These are phyloP conservation scores for Nerophis lumbriciformis DNA, from an alignment of 2,113 vertebrate genomes.

Conservation along the genomic window DNA sequence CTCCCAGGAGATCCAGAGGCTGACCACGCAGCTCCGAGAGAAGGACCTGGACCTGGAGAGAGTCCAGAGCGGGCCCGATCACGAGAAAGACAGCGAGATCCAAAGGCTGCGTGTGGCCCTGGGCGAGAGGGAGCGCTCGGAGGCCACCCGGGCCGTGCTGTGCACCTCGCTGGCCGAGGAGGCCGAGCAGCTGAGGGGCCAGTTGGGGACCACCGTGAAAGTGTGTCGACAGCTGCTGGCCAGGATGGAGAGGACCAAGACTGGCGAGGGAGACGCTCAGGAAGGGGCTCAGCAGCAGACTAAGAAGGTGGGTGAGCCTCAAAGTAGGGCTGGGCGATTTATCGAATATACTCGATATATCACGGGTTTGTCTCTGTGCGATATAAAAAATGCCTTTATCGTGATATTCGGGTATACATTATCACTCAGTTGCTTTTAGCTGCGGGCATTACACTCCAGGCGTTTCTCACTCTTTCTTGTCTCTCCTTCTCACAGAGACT, in stretches of 20 bases:
- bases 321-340: no score
- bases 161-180: constrained; percentile 82
- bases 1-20: constrained; percentile 77
- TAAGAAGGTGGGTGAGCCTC: constrained; percentile 70
- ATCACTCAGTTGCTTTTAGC: no score
- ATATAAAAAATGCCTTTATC: no score
- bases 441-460: no score
- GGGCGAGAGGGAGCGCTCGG: constrained; percentile 71
- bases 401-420: no score
- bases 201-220: constrained; percentile 79
- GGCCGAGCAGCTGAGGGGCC: constrained; percentile 78
- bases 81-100: constrained; percentile 77
- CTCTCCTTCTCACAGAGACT: no score
- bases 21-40: constrained; percentile 70
- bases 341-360: no score
- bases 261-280: constrained; percentile 32
- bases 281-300: constrained; percentile 40
- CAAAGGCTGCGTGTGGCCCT: constrained; percentile 66
- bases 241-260: constrained; percentile 73
- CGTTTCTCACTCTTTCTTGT: no score
- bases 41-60: constrained; percentile 74
- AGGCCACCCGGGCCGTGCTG: constrained; percentile 77
- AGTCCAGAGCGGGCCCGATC: constrained; percentile 66
- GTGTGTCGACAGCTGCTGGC: constrained; percentile 86
- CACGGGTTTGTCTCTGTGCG: no score